Evolutionary conservation across 2,888 invertebrate genomes (phyloP), one percentile per base, ranked within the genome.

Genomic region (Archaeoteleia sp.): DNA sequence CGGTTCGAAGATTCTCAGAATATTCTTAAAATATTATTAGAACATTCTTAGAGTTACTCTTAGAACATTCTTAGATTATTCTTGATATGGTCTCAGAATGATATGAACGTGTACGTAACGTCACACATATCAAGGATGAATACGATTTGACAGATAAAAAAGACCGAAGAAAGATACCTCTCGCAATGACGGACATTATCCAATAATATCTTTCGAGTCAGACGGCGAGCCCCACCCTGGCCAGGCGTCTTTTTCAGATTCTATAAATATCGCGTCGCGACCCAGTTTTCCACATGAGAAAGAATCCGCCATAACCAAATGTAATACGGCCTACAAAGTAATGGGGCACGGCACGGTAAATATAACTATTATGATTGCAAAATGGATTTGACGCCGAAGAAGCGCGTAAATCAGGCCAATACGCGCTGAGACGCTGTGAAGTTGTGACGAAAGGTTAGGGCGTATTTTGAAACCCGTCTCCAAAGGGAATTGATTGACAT

Each of bases 221-320:
- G 57, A 57, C 49, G 65, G 67, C 54, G 67, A 58, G 65, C 73
- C 67, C 73, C 67, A 58, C 74, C 60, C 43, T 66, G 51, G 67
- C 72, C 72, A 78, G 76, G 72, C 74, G 77, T 74, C 75, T 72
- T 74, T 78, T 78, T 72, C 72, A 74, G 65, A 58, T 73, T 75
- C 82, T 82, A 83, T 82, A 80, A 82, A 83, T 83, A 83, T 71
- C 51, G 67, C 53, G 65, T 45, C 62, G 70, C 76, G 82, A 81
- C 82, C 83, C 75, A 82, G 76, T 80, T 83, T 73, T 67, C 71
- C 37, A 43, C 25, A 39, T 30, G 30, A 58, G 48, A 58, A 66
- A 67, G 53, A 71, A 43, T 55, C 46, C 54, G 45, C 55, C 62
- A 49, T 54, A 42, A 48, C 35, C 55, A 55, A 48, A 55, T 29